Evolutionary conservation across 2,113 vertebrate species (phyloP).

Genomic region (Poeciliopsis occidentalis): DNA sequence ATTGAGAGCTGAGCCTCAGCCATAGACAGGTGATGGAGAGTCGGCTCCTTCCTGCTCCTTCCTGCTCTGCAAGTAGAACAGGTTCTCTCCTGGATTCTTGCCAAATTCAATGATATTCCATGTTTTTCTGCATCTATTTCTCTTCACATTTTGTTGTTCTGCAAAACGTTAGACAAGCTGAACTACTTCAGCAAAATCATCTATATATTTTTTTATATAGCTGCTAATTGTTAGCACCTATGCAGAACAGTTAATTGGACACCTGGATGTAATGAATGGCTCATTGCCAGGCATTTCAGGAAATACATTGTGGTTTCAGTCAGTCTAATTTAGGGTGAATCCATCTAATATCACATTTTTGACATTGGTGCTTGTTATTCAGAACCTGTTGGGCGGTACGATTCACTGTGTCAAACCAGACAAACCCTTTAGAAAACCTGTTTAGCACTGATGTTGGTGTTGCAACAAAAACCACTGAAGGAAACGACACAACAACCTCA

Average conservation of each 20-base stretch:
- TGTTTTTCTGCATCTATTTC: not conserved
- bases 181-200: not conserved
- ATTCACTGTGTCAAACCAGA: no score
- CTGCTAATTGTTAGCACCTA: not conserved
- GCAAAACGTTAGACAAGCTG: not conserved
- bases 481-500: no score
- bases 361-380: not conserved
- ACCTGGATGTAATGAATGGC: not conserved
- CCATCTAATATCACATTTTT: no score
- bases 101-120: not conserved
- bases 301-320: no score
- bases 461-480: no score
- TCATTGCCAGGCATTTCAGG: not conserved
- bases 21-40: not conserved
- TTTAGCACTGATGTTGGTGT: no score
- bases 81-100: not conserved
- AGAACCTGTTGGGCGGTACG: not conserved
- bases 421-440: not conserved
- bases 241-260: not conserved
- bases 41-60: not conserved
- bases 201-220: not conserved
- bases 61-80: not conserved
- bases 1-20: not conserved
- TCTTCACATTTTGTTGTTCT: not conserved
- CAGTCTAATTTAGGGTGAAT: no score